A percentile compares a stretch with the other conserved stretches of the same genome.
Evolutionary conservation across 92 coral and sea anemone species (phyloP).

Genomic region (Siderastrea siderea): DNA sequence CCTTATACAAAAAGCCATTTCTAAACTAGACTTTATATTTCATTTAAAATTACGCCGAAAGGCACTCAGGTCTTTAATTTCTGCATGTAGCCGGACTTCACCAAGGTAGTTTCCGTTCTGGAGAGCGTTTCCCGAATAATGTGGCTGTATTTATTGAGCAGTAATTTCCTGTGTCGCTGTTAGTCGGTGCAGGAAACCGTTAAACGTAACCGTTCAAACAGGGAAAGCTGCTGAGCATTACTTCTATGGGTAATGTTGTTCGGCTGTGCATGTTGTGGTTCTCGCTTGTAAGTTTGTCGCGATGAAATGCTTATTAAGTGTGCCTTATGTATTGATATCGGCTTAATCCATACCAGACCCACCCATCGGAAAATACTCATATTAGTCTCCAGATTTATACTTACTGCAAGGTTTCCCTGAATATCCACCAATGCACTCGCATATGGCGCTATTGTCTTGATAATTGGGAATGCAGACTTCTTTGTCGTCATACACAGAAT

Average conservation of each 20-base stretch:
- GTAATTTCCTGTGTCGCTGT: too few species aligned
- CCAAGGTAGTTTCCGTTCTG: too few species aligned
- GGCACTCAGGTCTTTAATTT: too few species aligned
- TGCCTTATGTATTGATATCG: background rate
- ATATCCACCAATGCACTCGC: background rate
- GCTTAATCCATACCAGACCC: background rate
- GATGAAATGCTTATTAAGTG: too few species aligned
- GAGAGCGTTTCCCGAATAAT: too few species aligned
- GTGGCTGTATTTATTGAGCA: too few species aligned
- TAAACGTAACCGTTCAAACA: background rate
- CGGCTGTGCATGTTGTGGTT: background rate
- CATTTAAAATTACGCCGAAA: too few species aligned
- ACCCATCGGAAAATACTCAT: too few species aligned
- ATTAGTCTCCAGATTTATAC: background rate
- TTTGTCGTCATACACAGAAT: background rate
- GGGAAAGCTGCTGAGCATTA: background rate
- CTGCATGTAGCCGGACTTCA: too few species aligned
- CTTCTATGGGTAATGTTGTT: background rate
- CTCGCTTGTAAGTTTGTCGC: background rate
- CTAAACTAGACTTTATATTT: too few species aligned
- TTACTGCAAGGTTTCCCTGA: conserved; percentile 11
- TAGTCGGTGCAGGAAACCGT: too few species aligned
- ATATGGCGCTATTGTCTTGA: background rate
- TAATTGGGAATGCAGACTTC: conserved; percentile 8
- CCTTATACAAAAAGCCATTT: too few species aligned